Conservation (phyloP, 2,888 invertebrate species). For the Ectemnius lituratus region DNA sequence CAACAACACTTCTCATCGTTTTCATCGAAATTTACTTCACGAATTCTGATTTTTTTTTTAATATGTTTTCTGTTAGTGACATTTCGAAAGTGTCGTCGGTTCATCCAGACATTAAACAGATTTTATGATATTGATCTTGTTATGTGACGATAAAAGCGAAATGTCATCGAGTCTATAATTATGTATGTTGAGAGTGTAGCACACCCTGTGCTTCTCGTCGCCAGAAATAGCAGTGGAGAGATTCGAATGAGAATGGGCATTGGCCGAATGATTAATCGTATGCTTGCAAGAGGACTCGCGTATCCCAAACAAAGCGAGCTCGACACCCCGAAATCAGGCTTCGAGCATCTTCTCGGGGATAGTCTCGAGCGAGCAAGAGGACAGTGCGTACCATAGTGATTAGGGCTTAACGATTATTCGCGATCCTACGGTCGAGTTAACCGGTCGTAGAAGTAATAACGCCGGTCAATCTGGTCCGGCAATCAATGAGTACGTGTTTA, state of each 20-base stretch:
- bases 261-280: conserved; percentile 15
- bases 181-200: too few species aligned
- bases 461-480: conserved; percentile 68
- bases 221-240: too few species aligned
- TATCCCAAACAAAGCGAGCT: conserved; percentile 26
- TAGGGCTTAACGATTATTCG: conserved; percentile 60
- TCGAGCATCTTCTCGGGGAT: conserved; percentile 29
- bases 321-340: conserved; percentile 7
- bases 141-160: too few species aligned
- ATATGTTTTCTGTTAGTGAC: not conserved
- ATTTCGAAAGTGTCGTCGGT: too few species aligned
- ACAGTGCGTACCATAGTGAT: conserved; percentile 53
- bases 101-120: too few species aligned
- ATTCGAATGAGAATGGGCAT: not conserved
- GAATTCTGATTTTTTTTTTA: too few species aligned
- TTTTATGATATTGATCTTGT: too few species aligned
- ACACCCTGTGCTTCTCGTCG: too few species aligned
- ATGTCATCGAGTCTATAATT: too few species aligned
- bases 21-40: too few species aligned
- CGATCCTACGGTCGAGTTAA: conserved; percentile 57
- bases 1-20: not conserved
- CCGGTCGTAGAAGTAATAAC: conserved; percentile 70
- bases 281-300: conserved; percentile 25
- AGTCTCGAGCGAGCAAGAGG: not conserved
- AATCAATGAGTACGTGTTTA: conserved; percentile 75